Conservation (phyloP, 2,113 vertebrate species). For the Salminus brasiliensis region DNA sequence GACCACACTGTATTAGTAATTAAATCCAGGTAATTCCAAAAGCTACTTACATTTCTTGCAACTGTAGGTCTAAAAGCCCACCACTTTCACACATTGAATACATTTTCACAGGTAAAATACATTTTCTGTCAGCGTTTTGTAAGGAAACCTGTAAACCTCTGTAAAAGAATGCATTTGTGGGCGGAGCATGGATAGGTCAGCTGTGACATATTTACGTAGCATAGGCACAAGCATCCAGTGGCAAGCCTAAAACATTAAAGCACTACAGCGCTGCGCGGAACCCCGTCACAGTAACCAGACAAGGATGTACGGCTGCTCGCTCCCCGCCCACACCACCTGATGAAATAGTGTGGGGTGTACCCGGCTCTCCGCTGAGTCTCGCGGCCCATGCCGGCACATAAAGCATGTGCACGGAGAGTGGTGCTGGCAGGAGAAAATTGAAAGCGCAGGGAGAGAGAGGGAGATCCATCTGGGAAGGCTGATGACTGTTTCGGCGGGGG, state of each 20-base stretch:
- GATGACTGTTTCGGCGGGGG: conserved; percentile 53
- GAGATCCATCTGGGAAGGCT: conserved; percentile 53
- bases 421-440: conserved; percentile 62
- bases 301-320: conserved; percentile 25
- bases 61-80: too few relatives aligned
- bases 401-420: conserved; percentile 57
- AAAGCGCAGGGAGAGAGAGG: conserved; percentile 50
- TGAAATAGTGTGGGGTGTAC: conserved; percentile 38
- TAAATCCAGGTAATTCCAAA: too few relatives aligned
- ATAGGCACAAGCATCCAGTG: background rate
- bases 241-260: background rate
- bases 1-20: too few relatives aligned
- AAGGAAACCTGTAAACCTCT: too few relatives aligned
- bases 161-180: too few relatives aligned
- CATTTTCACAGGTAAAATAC: too few relatives aligned
- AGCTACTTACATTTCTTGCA: too few relatives aligned
- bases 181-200: background rate
- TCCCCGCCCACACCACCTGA: conserved; percentile 23
- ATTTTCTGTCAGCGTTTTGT: too few relatives aligned
- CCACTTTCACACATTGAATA: too few relatives aligned
- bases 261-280: background rate
- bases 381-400: conserved; percentile 50
- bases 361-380: conserved; percentile 23
- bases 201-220: background rate
- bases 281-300: conserved; percentile 13